Evolutionary conservation across 2,888 invertebrate genomes (phyloP).

Genomic region (Eristalis arbustorum): DNA sequence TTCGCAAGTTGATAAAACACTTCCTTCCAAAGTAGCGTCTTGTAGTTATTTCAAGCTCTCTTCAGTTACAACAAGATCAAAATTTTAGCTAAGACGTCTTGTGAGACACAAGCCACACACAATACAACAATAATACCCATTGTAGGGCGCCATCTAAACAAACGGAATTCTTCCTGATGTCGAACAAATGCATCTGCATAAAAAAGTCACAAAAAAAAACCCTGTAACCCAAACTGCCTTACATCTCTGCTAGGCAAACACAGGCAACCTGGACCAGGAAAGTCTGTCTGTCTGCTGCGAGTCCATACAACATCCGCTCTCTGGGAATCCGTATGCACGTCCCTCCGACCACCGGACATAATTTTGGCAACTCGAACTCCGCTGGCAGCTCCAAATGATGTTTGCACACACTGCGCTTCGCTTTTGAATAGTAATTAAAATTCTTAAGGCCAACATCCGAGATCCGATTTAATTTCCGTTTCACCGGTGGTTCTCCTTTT

Average conservation of each 20-base stretch:
- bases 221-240: not conserved
- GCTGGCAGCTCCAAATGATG: not conserved
- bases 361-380: not conserved
- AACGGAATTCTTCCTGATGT: no score
- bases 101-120: no score
- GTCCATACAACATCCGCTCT: not conserved
- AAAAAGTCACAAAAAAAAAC: not conserved
- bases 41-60: no score
- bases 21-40: no score
- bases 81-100: no score
- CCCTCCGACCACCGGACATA: not conserved
- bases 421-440: conserved; percentile 45
- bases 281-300: not conserved
- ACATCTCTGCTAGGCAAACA: not conserved
- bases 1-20: no score
- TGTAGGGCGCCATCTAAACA: no score
- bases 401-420: not conserved
- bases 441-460: conserved; percentile 52
- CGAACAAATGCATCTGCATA: no score
- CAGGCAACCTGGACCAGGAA: not conserved
- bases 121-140: no score
- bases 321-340: not conserved
- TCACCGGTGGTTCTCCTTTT: conserved; percentile 34
- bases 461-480: conserved; percentile 64
- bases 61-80: no score